phyloP scores from a whole-genome alignment of 2,888 invertebrate species.

The Saturnia japonica region DNA sequence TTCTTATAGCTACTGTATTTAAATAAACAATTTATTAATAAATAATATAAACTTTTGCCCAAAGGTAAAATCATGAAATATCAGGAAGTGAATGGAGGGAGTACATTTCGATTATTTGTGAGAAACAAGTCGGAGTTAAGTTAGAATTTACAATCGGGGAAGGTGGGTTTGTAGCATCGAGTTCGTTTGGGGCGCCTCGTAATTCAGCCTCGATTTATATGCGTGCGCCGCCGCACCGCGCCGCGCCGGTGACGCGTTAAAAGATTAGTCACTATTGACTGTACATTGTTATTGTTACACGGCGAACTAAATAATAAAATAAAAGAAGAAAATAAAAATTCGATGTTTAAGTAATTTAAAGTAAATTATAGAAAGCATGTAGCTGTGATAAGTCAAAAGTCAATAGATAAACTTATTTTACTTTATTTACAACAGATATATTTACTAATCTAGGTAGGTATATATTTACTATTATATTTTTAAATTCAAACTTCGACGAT shows the following conservation, averaged over 20 bases:
- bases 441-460: no score
- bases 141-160: constrained; percentile 62
- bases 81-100: constrained; percentile 46
- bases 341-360: neutral
- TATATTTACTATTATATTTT: no score
- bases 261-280: constrained; percentile 65
- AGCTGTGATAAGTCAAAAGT: neutral
- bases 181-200: constrained; percentile 59
- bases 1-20: no score
- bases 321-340: neutral
- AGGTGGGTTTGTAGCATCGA: constrained; percentile 58
- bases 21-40: constrained; percentile 21
- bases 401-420: no score
- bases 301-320: no score
- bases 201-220: constrained; percentile 75
- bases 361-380: neutral
- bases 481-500: no score
- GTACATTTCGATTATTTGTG: constrained; percentile 56
- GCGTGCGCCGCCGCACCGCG: no score
- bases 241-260: constrained; percentile 74
- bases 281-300: constrained; percentile 28
- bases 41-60: constrained; percentile 24
- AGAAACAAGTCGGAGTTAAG: constrained; percentile 48
- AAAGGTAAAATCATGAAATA: constrained; percentile 52
- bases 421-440: no score